Evolutionary conservation across 2,113 vertebrate genomes (phyloP).

Genomic region (Calidris pugnax): DNA sequence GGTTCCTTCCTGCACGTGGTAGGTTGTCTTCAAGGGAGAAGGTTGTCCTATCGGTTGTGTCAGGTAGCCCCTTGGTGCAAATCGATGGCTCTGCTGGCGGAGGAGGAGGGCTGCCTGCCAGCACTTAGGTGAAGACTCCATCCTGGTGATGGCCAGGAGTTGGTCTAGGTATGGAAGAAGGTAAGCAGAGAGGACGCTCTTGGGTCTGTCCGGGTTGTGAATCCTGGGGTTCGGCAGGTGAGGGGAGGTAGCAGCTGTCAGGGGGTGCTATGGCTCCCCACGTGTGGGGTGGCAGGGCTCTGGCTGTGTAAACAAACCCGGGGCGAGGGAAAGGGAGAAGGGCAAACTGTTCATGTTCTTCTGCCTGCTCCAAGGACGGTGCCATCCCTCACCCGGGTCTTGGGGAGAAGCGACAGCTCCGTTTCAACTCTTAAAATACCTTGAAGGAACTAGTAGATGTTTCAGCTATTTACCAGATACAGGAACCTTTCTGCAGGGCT

Average conservation of each 20-base stretch:
- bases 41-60: accelerated
- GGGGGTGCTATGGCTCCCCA: background rate
- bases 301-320: background rate
- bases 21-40: background rate
- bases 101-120: background rate
- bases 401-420: accelerated
- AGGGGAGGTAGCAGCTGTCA: background rate
- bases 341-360: background rate
- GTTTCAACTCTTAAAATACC: background rate
- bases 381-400: background rate
- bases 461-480: background rate
- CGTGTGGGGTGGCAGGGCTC: background rate
- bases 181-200: background rate
- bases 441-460: background rate
- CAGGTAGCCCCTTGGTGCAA: background rate
- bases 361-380: background rate
- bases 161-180: background rate
- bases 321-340: background rate
- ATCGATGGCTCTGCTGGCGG: accelerated
- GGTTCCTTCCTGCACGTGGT: background rate
- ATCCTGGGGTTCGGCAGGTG: background rate
- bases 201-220: accelerated
- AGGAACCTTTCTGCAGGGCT: background rate
- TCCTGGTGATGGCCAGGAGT: background rate
- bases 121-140: background rate